Conservation (phyloP, 2,113 vertebrate genomes). For the Diadophis punctatus region DNA sequence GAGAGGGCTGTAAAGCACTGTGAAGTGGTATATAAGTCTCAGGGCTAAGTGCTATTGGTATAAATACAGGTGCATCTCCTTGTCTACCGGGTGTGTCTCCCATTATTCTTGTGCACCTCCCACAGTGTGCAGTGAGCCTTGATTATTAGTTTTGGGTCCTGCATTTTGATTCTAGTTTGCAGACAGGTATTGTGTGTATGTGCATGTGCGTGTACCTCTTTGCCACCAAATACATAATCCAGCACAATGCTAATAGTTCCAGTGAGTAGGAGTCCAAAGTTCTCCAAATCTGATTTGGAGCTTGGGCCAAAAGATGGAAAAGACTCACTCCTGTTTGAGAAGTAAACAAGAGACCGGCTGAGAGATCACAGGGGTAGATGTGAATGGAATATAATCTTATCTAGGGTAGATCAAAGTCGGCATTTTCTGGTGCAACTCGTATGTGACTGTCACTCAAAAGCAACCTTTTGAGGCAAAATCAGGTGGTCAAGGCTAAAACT, state of each 20-base stretch:
- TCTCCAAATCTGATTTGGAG: background rate
- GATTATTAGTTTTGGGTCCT: background rate
- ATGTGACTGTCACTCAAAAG: background rate
- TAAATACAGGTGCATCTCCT: background rate
- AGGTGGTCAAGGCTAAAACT: background rate
- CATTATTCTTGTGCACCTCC: background rate
- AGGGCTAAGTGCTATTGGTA: background rate
- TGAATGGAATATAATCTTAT: background rate
- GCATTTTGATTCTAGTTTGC: background rate
- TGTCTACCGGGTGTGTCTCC: background rate
- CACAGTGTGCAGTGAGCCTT: background rate
- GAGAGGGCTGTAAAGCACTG: too few relatives aligned
- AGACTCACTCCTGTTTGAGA: background rate
- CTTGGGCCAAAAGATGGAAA: background rate
- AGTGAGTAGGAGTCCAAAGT: background rate
- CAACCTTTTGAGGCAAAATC: background rate
- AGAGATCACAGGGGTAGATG: background rate
- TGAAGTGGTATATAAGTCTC: too few relatives aligned
- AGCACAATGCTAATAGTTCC: background rate
- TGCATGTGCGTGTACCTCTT: background rate
- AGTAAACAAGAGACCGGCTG: background rate
- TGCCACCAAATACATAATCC: background rate
- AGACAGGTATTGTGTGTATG: background rate
- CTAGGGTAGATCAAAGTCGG: background rate
- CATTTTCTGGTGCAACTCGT: background rate